Percentiles rank a stretch among this genome's conserved stretches.
These are phyloP conservation scores for Glaucopsyche alexis DNA, from an alignment of 2,888 invertebrate species.

Conservation along the genomic window DNA sequence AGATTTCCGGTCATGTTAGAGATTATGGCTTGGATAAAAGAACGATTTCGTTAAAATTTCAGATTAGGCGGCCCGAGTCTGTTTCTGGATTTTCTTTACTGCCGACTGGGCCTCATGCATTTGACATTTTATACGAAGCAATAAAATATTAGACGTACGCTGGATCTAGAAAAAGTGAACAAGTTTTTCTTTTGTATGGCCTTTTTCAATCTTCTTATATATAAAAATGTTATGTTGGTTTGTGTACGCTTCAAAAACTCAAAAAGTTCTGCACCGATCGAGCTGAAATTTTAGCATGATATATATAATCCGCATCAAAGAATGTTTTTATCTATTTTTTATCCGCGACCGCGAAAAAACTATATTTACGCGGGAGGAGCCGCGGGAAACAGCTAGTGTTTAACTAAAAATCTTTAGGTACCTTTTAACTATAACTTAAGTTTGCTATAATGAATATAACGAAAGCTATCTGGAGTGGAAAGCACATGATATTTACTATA, in stretches of 20 bases:
- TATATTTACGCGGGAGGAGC: no score
- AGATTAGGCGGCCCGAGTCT: constrained; percentile 39
- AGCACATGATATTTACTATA: no score
- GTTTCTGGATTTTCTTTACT: constrained; percentile 41
- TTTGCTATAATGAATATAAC: neutral
- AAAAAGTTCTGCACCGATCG: no score
- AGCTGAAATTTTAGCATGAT: no score
- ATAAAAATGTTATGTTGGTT: no score
- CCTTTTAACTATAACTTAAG: neutral
- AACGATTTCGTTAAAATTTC: constrained; percentile 46
- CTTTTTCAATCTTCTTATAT: neutral
- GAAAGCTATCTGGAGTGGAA: neutral
- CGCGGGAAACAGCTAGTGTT: no score
- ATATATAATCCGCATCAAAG: no score
- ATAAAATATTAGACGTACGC: constrained; percentile 25
- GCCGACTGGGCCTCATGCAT: constrained; percentile 26
- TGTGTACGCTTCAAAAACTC: no score
- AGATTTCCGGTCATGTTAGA: constrained; percentile 29
- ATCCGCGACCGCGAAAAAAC: no score
- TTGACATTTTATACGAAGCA: constrained; percentile 21
- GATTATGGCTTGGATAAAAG: constrained; percentile 40
- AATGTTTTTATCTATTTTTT: no score
- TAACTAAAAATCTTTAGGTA: neutral
- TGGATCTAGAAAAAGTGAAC: constrained; percentile 11
- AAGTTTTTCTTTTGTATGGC: neutral